Evolutionary conservation across 1,140 invertebrate genomes (phyloP).

Genomic region (Pogonomyrmex barbatus): DNA sequence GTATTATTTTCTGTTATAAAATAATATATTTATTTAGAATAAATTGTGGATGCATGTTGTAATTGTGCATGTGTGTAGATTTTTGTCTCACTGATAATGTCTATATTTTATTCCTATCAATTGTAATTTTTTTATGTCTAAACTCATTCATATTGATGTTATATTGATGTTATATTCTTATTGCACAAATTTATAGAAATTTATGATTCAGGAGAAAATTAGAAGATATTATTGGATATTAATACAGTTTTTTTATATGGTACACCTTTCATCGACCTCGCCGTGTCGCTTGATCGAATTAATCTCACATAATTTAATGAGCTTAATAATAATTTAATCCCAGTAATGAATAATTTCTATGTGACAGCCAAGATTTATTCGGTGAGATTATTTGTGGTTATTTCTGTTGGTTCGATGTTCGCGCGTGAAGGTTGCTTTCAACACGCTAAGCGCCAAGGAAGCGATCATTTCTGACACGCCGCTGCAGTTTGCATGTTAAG

Average conservation of each 20-base stretch:
- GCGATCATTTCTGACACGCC: conserved; percentile 8
- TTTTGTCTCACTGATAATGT: too few relatives aligned
- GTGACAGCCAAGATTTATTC: background rate
- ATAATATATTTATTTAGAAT: background rate
- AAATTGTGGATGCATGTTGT: background rate
- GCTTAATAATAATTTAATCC: background rate
- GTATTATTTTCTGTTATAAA: background rate
- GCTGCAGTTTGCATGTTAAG: conserved; percentile 43
- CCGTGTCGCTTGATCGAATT: background rate
- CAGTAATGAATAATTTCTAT: background rate
- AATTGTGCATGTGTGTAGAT: too few relatives aligned
- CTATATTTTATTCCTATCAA: too few relatives aligned
- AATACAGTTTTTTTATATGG: background rate
- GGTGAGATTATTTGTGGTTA: background rate
- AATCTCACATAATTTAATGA: background rate
- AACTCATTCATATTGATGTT: too few relatives aligned
- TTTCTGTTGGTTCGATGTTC: background rate
- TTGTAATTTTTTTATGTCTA: background rate
- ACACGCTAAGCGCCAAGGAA: conserved; percentile 17
- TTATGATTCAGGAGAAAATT: background rate
- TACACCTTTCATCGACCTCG: background rate
- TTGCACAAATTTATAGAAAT: background rate
- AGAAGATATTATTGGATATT: background rate
- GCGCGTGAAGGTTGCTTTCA: conserved; percentile 28
- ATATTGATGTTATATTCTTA: background rate